A percentile compares a stretch with the other conserved stretches of the same genome.
Conservation (phyloP, 2,888 invertebrate species). For the Hirtodrosophila cameraria region DNA sequence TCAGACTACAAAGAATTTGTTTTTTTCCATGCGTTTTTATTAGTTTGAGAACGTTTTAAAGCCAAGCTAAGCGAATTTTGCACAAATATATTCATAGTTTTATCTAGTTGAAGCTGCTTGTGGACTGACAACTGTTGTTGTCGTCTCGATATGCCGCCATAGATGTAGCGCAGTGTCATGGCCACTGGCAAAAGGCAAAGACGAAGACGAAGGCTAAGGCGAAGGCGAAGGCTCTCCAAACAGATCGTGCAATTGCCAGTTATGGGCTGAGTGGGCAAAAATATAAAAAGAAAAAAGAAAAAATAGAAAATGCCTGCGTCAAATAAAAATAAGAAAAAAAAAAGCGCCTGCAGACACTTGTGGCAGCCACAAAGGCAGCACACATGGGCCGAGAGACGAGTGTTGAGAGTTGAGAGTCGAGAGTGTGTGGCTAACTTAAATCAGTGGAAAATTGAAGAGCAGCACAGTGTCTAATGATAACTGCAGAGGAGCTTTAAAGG, state of each 20-base stretch:
- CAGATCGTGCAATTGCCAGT: conserved; percentile 69
- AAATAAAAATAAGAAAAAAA: conserved; percentile 29
- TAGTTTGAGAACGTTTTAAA: no score
- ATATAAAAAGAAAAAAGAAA: conserved; percentile 18
- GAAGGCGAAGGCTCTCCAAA: no score
- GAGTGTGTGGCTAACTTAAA: conserved; percentile 61
- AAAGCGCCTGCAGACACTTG: neutral
- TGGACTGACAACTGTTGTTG: conserved; percentile 26
- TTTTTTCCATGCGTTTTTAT: no score
- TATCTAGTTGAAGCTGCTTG: conserved; percentile 12
- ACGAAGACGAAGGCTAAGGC: no score
- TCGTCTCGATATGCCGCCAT: conserved; percentile 32
- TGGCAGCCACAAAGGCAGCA: conserved; percentile 12
- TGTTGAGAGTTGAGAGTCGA: neutral
- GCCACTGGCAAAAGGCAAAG: conserved; percentile 15
- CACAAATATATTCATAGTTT: neutral
- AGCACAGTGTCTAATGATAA: conserved; percentile 72
- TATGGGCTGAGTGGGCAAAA: conserved; percentile 44
- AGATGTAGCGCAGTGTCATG: conserved; percentile 35
- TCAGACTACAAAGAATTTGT: neutral
- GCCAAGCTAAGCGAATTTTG: no score
- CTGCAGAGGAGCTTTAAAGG: conserved; percentile 72
- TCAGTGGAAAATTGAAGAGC: conserved; percentile 75
- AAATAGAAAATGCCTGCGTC: conserved; percentile 49
- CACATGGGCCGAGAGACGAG: conserved; percentile 23